Evolutionary conservation across 2,888 invertebrate species (phyloP).

Genomic region (Diabrotica balteata): DNA sequence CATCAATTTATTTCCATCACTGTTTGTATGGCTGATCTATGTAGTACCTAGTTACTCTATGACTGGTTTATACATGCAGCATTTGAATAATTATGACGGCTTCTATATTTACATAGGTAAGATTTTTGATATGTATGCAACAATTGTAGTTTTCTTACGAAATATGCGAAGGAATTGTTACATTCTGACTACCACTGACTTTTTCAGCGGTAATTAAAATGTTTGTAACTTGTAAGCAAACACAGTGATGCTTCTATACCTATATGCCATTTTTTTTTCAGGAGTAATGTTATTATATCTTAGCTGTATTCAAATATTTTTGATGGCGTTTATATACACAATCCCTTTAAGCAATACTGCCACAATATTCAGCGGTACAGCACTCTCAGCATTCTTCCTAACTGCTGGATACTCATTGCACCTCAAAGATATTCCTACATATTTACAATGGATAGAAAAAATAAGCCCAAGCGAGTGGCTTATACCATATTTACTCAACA

Average conservation of each 20-base stretch:
- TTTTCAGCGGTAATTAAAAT: no score
- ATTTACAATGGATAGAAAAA: conserved; percentile 72
- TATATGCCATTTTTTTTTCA: conserved; percentile 52
- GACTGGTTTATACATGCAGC: conserved; percentile 81
- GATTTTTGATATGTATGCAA: conserved; percentile 23
- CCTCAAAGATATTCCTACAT: conserved; percentile 70
- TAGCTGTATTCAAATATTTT: conserved; percentile 72
- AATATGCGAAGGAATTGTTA: no score
- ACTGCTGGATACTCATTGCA: conserved; percentile 76
- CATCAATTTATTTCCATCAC: conserved; percentile 78
- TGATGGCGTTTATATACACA: conserved; percentile 72
- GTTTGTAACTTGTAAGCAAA: no score
- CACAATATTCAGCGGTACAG: conserved; percentile 66
- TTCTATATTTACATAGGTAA: conserved; percentile 77
- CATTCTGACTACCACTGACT: no score
- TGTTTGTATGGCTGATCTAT: conserved; percentile 83
- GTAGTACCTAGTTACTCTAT: conserved; percentile 88
- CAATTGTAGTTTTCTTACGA: no score
- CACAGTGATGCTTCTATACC: no score
- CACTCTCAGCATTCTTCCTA: conserved; percentile 68
- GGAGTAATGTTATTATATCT: conserved; percentile 77
- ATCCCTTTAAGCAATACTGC: conserved; percentile 72
- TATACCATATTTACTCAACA: conserved; percentile 69
- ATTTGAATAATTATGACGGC: conserved; percentile 70
- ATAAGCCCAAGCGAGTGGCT: conserved; percentile 79